Evolutionary conservation across 2,113 vertebrate species (phyloP).

Genomic region (Charina bottae): DNA sequence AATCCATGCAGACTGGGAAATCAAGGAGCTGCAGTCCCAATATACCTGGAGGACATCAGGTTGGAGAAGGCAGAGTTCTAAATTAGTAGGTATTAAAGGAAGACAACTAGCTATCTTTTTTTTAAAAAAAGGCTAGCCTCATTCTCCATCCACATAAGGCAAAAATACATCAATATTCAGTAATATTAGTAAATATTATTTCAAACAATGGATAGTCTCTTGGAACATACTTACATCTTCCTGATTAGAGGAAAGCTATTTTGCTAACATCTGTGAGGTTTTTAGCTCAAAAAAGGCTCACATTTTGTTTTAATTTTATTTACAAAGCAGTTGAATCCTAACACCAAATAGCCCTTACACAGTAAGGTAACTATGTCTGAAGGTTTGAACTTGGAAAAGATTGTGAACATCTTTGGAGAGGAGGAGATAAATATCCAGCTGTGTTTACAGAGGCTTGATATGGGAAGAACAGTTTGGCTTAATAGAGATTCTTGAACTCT

Average conservation of each 20-base stretch:
- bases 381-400: constrained; percentile 7
- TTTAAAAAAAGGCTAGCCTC: neutral
- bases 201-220: neutral
- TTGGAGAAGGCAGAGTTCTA: neutral
- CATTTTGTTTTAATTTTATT: constrained; percentile 19
- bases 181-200: neutral
- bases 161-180: neutral
- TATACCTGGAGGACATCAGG: neutral
- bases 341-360: neutral
- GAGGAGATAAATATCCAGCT: constrained; percentile 40
- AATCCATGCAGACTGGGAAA: neutral
- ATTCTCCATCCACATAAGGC: neutral
- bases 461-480: constrained; percentile 39
- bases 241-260: neutral
- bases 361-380: constrained; percentile 30
- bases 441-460: constrained; percentile 38
- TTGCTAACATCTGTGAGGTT: neutral
- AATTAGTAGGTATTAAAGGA: neutral
- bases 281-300: neutral
- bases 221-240: constrained; percentile 1
- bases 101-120: neutral
- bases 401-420: constrained; percentile 11
- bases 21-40: neutral
- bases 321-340: constrained; percentile 3
- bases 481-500: constrained; percentile 28